Percentiles rank a stretch among this genome's conserved stretches.
Evolutionary conservation across 1,140 invertebrate genomes (phyloP).

Genomic region (silkworm (Bombyx mori)): ASM3026992v2 NC_085111.1:15098001-15098500

Average conservation of each 20-base stretch:
- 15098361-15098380: neutral
- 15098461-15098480: slow-evolving; percentile 51
- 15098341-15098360: too few species aligned
- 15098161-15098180: slow-evolving; percentile 25
- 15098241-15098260: too few species aligned
- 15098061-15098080: slow-evolving; percentile 19
- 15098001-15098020: slow-evolving; percentile 40
- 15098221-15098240: too few species aligned
- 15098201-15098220: slow-evolving; percentile 4
- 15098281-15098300: too few species aligned
- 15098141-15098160: neutral
- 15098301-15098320: too few species aligned
- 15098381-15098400: neutral
- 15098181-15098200: slow-evolving; percentile 25
- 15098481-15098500: slow-evolving; percentile 40
- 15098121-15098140: slow-evolving; percentile 1
- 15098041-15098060: slow-evolving; percentile 20
- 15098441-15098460: too few species aligned
- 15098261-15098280: too few species aligned
- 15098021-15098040: slow-evolving; percentile 41
- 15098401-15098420: neutral
- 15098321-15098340: too few species aligned
- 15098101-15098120: neutral
- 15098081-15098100: too few species aligned
- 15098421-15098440: neutral